Percentiles rank a stretch among this genome's conserved stretches.
Evolutionary conservation across 2,113 vertebrate genomes (phyloP).

Genomic region (Malurus elegans): DNA sequence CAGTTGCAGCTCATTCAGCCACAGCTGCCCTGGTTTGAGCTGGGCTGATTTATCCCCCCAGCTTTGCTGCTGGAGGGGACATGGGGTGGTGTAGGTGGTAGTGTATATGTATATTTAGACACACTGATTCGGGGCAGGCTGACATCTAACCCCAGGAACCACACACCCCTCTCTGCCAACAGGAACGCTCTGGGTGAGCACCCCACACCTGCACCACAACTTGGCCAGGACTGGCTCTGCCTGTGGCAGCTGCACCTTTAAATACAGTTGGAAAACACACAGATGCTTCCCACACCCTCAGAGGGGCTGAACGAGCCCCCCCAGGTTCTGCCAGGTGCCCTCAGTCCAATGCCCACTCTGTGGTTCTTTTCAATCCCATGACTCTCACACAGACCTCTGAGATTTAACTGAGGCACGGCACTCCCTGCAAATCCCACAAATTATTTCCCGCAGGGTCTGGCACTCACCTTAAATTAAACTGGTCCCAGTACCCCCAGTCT

Average conservation of each 20-base stretch:
- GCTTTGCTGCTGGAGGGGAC: background rate
- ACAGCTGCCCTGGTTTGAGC: rapidly evolving
- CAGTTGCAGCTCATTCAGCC: background rate
- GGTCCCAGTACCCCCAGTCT: background rate
- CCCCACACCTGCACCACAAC: background rate
- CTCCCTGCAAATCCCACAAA: background rate
- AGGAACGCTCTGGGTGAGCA: background rate
- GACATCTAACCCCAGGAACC: background rate
- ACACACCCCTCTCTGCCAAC: too few species aligned
- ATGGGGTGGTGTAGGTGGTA: too few species aligned
- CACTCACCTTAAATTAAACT: background rate
- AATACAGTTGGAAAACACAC: too few species aligned
- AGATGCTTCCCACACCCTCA: background rate
- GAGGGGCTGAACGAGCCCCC: background rate
- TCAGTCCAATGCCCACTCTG: background rate
- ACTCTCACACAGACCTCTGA: rapidly evolving
- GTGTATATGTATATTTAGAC: background rate
- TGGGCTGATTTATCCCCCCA: background rate
- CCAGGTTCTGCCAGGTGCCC: background rate
- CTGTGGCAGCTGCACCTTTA: background rate
- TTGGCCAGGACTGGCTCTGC: background rate
- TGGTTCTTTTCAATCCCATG: background rate
- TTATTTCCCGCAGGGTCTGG: background rate
- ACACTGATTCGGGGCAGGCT: background rate
- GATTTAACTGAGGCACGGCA: rapidly evolving